Conservation (phyloP, 2,888 invertebrate species). For the Thereva unica region DNA sequence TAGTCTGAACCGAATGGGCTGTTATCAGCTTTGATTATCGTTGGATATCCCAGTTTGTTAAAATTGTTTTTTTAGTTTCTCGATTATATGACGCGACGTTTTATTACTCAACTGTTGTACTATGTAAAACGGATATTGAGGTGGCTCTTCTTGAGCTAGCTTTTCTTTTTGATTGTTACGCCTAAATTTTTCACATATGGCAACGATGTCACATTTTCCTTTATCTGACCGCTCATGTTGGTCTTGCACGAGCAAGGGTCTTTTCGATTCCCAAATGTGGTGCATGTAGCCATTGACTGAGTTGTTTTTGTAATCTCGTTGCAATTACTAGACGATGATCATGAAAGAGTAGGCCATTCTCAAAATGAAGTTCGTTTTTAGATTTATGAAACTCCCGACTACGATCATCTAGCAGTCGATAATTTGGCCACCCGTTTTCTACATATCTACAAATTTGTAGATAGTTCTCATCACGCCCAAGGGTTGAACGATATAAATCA, state of each 20-base stretch:
- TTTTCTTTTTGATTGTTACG: neutral
- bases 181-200: constrained; percentile 34
- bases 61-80: no score
- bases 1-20: no score
- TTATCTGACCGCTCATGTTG: constrained; percentile 47
- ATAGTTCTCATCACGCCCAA: neutral
- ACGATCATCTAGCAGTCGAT: constrained; percentile 32
- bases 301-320: constrained; percentile 38
- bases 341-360: constrained; percentile 37
- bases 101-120: neutral
- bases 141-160: neutral
- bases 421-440: constrained; percentile 41
- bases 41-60: no score
- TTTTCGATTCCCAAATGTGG: constrained; percentile 49
- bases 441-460: neutral
- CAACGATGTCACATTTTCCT: constrained; percentile 40
- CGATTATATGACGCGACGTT: no score
- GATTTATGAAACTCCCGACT: constrained; percentile 9
- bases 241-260: constrained; percentile 47
- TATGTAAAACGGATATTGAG: neutral
- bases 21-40: no score
- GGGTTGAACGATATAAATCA: neutral
- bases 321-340: constrained; percentile 43
- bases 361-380: neutral
- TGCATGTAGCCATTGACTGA: constrained; percentile 47